Evolutionary conservation across 2,888 invertebrate genomes (phyloP).

Genomic region (Drosophila demipolita): DNA sequence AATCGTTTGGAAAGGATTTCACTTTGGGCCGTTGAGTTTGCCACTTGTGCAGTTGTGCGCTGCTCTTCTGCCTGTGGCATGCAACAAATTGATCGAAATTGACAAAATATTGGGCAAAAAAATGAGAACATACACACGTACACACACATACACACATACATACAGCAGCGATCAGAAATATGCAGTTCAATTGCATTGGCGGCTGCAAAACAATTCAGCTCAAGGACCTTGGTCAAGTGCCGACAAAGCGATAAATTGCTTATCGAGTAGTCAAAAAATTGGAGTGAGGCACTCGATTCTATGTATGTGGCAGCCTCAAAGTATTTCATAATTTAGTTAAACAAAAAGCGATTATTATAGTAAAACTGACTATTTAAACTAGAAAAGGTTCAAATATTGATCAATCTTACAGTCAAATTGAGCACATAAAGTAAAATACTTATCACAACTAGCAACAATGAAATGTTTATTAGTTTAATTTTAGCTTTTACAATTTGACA

Average conservation of each 20-base stretch:
- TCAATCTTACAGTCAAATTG: too few relatives aligned
- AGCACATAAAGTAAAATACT: neutral
- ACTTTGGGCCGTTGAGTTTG: slow-evolving; percentile 46
- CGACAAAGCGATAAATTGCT: slow-evolving; percentile 63
- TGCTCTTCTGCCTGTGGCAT: slow-evolving; percentile 53
- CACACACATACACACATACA: slow-evolving; percentile 16
- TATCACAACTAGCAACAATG: neutral
- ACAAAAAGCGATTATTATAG: neutral
- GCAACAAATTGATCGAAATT: slow-evolving; percentile 80
- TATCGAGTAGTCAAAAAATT: slow-evolving; percentile 22
- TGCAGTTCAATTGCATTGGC: slow-evolving; percentile 78
- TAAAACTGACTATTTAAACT: neutral
- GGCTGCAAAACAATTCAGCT: slow-evolving; percentile 71
- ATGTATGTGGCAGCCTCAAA: slow-evolving; percentile 5
- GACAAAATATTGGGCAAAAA: slow-evolving; percentile 69
- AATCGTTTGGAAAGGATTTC: slow-evolving; percentile 67
- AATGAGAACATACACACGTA: slow-evolving; percentile 23
- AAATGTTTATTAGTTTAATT: neutral
- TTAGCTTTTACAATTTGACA: neutral
- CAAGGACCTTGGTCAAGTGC: slow-evolving; percentile 78
- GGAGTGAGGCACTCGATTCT: slow-evolving; percentile 18
- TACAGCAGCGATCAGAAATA: slow-evolving; percentile 52
- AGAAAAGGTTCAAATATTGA: neutral
- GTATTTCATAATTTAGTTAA: neutral
- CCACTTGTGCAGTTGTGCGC: slow-evolving; percentile 33